Conservation (phyloP, 2,888 invertebrate species). For the Megamerina dolium region DNA sequence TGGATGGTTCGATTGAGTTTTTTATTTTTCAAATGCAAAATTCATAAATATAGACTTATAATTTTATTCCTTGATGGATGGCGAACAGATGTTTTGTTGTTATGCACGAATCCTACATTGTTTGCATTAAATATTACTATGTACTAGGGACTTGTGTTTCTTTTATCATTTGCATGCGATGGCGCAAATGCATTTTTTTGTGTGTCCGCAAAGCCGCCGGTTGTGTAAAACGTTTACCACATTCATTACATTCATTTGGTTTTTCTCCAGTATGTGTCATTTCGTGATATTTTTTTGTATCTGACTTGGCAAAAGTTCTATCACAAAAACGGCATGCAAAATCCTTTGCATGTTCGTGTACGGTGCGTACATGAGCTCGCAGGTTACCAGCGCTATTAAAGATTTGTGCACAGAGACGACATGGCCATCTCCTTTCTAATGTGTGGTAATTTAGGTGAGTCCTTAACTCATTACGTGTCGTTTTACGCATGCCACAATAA, state of each 20-base stretch:
- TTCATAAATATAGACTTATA: too few relatives aligned
- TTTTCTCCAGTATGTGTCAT: constrained; percentile 46
- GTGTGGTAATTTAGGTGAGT: constrained; percentile 43
- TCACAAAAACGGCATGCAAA: constrained; percentile 38
- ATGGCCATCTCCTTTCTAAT: constrained; percentile 36
- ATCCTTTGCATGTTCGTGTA: constrained; percentile 37
- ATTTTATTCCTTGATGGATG: too few relatives aligned
- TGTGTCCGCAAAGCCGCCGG: constrained; percentile 38
- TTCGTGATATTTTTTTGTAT: constrained; percentile 43
- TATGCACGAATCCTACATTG: too few relatives aligned
- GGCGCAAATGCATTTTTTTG: constrained; percentile 32
- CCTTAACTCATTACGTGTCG: constrained; percentile 38
- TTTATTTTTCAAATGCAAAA: too few relatives aligned
- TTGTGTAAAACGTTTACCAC: constrained; percentile 38
- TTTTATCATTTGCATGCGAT: constrained; percentile 7
- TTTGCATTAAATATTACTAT: too few relatives aligned
- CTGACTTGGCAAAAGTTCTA: constrained; percentile 37
- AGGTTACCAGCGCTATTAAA: constrained; percentile 40
- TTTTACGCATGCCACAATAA: constrained; percentile 38
- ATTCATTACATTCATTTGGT: constrained; percentile 35
- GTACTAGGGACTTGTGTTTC: too few relatives aligned
- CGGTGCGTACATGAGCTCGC: constrained; percentile 34
- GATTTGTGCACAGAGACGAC: constrained; percentile 34
- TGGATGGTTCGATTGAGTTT: too few relatives aligned
- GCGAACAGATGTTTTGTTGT: too few relatives aligned